Evolutionary conservation across 2,797 vertebrate genomes (phyloP), one percentile per base, ranked within the genome.

Genomic region (Catharus ustulatus): DNA sequence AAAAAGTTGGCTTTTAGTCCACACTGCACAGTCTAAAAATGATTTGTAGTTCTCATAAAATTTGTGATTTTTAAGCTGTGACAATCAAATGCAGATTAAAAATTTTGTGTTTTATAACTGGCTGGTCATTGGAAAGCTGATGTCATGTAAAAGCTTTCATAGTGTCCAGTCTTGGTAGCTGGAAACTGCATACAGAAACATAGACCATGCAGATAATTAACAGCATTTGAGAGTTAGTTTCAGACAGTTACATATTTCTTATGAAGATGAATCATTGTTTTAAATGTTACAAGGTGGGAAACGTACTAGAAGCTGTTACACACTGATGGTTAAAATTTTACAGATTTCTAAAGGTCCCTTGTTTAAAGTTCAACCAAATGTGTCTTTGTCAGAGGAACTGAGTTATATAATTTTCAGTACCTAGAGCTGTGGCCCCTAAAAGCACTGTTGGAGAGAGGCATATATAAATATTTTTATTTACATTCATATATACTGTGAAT

Each of bases 221-320:
- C 46, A n/a, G 58, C 42, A 63, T 51, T 74, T 43, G 67, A 75
- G 72, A 87, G 77, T 77, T 95, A 58, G 76, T 90, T 95, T 84
- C 68, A 87, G 83, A 58, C 66, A 69, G 84, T 89, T 91, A 76
- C 48, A 24, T 93, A 86, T 90, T 93, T 91, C 83, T 86, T 79
- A 40, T 6, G 19, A 83, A 91, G 88, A 46, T 73, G 38, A 95
- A 88, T 95, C 86, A 38, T 82, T 89, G 67, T 67, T 93, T 92
- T 73, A 88, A 90, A 87, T 82, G 62, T 69, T 83, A 89, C 72
- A 81, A 77, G 80, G 79, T 82, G 49, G 55, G 49, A 87, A 84
- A 82, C 0, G 0, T 91, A 69, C 68, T 85, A 55, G 88, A 79
- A 82, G 59, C 42, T 90, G 74, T 93, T 94, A 79, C 36, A 61